phyloP scores from a whole-genome alignment of 2,113 vertebrate genomes.

The Hoplias malabaricus region DNA sequence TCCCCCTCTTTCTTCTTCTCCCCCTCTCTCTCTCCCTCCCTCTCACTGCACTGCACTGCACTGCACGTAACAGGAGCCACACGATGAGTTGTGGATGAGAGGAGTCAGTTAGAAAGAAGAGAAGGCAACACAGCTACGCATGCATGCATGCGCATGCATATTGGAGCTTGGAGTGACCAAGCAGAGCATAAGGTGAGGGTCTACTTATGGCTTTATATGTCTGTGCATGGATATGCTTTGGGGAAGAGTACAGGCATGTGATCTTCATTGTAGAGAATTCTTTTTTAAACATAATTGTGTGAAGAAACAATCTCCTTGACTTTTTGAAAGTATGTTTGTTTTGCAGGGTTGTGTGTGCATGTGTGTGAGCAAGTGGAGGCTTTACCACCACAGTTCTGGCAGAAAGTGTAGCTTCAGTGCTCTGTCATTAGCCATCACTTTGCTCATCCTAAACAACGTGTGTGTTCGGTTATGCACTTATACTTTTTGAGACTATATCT shows the following conservation, averaged over 20 bases:
- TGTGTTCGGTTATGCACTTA: constrained; percentile 13
- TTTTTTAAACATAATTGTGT: neutral
- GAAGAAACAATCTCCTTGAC: neutral
- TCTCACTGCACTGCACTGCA: constrained; percentile 57
- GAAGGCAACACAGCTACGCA: constrained; percentile 44
- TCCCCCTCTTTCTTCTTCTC: constrained; percentile 45
- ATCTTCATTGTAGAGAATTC: neutral
- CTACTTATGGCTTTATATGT: constrained; percentile 39
- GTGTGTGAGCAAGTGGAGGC: neutral
- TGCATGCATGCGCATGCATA: constrained; percentile 47
- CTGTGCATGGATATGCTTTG: neutral
- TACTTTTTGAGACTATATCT: constrained; percentile 1
- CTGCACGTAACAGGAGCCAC: constrained; percentile 68
- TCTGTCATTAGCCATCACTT: constrained; percentile 24
- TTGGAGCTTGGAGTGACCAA: constrained; percentile 67
- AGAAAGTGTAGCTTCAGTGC: constrained; percentile 19
- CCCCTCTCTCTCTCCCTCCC: constrained; percentile 50
- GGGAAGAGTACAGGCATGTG: neutral
- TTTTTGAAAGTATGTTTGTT: neutral
- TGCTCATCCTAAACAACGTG: constrained; percentile 26
- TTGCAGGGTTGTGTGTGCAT: neutral
- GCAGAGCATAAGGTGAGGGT: constrained; percentile 69
- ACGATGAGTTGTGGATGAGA: constrained; percentile 71
- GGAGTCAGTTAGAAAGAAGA: constrained; percentile 58
- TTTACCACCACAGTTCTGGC: constrained; percentile 12